Conservation (phyloP, 2,888 invertebrate genomes). For the Pyrgus malvae region DNA sequence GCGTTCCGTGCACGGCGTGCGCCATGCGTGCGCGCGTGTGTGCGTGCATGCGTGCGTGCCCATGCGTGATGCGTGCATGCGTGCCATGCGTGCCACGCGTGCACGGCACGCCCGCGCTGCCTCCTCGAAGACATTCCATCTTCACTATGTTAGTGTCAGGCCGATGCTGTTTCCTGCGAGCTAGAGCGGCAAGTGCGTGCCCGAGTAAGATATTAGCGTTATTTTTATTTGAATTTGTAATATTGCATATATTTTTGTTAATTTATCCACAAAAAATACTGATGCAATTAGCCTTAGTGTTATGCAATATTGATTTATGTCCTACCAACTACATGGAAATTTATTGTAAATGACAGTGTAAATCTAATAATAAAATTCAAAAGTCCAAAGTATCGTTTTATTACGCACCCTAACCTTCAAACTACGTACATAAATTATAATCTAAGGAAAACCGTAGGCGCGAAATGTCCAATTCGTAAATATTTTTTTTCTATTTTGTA, state of each 20-base stretch:
- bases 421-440: too few species aligned
- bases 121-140: slow-evolving; percentile 68
- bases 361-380: slow-evolving; percentile 82
- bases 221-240: slow-evolving; percentile 79
- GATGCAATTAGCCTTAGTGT: slow-evolving; percentile 82
- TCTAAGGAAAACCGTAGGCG: too few species aligned
- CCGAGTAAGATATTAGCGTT: slow-evolving; percentile 81
- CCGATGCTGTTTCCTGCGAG: slow-evolving; percentile 47
- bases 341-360: slow-evolving; percentile 83
- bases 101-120: slow-evolving; percentile 29
- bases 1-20: slow-evolving; percentile 30
- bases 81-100: neutral
- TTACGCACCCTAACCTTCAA: slow-evolving; percentile 31
- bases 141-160: slow-evolving; percentile 47
- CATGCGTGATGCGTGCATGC: slow-evolving; percentile 12
- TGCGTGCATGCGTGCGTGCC: slow-evolving; percentile 30
- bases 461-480: too few species aligned
- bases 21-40: slow-evolving; percentile 1
- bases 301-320: slow-evolving; percentile 82
- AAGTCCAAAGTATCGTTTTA: slow-evolving; percentile 72
- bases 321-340: slow-evolving; percentile 81
- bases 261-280: slow-evolving; percentile 80
- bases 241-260: slow-evolving; percentile 81
- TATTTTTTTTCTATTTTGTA: too few species aligned
- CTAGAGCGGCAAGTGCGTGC: slow-evolving; percentile 67